These are phyloP conservation scores for Mallotus villosus DNA, from an alignment of 2,797 vertebrate species.

Conservation along the genomic window DNA sequence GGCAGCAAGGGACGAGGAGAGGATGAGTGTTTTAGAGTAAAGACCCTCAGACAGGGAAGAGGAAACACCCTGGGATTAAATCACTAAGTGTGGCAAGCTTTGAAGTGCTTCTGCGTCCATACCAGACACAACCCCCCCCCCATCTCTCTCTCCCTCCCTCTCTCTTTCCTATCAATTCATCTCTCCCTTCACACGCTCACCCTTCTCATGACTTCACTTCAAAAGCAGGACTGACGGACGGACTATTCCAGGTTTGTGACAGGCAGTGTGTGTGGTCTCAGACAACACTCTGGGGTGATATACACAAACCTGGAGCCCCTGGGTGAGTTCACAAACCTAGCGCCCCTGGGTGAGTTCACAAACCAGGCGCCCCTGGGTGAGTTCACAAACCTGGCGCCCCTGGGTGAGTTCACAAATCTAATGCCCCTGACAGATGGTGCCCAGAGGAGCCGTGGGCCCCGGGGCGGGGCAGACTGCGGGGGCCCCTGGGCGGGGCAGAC, in stretches of 20 bases:
- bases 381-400: background rate
- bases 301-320: slow-evolving; percentile 9
- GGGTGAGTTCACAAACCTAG: background rate
- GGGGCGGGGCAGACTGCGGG: too few species aligned
- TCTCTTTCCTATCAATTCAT: slow-evolving; percentile 49
- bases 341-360: background rate
- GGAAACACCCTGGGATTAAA: slow-evolving; percentile 67
- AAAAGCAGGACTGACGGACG: slow-evolving; percentile 55
- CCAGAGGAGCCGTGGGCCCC: too few species aligned
- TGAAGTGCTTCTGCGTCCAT: slow-evolving; percentile 63
- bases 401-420: too few species aligned
- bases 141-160: background rate
- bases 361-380: background rate
- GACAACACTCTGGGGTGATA: slow-evolving; percentile 35
- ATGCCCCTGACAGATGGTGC: too few species aligned
- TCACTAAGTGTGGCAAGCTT: slow-evolving; percentile 52
- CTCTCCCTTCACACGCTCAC: slow-evolving; percentile 38
- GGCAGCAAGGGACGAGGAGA: background rate
- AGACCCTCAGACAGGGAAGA: slow-evolving; percentile 42
- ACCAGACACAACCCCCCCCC: slow-evolving; percentile 42
- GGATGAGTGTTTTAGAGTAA: slow-evolving; percentile 8
- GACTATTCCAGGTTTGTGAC: slow-evolving; percentile 24
- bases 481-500: too few species aligned
- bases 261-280: slow-evolving; percentile 25
- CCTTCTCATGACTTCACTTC: slow-evolving; percentile 46